Evolutionary conservation across 2,113 vertebrate species (phyloP).

Genomic region (Neopipo cinnamomea): DNA sequence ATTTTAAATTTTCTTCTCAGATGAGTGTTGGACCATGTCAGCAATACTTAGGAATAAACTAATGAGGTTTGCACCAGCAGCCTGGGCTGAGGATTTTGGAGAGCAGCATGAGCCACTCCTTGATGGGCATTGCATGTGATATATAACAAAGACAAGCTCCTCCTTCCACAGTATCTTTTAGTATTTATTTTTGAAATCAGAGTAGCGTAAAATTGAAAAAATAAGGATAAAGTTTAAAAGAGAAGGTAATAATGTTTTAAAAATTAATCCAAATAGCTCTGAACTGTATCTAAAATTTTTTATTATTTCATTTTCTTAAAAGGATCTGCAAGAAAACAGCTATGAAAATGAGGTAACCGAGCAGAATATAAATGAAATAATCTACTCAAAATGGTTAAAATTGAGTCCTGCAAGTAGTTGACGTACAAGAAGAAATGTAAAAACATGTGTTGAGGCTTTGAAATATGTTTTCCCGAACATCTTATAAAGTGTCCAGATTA

Average conservation of each 20-base stretch:
- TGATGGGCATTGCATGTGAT: rapidly evolving
- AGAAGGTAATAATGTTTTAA: neutral
- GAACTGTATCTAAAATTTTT: neutral
- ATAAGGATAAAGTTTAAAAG: neutral
- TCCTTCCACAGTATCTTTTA: neutral
- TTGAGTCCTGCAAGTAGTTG: neutral
- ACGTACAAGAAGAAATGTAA: neutral
- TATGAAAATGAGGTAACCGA: neutral
- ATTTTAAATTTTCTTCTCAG: neutral
- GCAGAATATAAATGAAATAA: neutral
- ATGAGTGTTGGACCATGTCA: neutral
- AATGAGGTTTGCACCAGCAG: neutral
- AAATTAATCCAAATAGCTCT: neutral
- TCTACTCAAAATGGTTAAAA: neutral
- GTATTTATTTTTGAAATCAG: neutral
- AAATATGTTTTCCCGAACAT: neutral
- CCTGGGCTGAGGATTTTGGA: neutral
- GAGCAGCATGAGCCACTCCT: neutral
- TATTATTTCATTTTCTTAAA: neutral
- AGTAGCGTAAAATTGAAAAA: neutral
- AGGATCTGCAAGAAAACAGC: neutral
- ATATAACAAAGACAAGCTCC: neutral
- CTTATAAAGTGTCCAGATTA: neutral
- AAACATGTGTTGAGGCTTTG: neutral
- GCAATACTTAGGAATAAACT: neutral